A percentile compares a stretch with the other conserved stretches of the same genome.
phyloP scores from a whole-genome alignment of 1,140 invertebrate species.

The Zelostemma sp. region DNA sequence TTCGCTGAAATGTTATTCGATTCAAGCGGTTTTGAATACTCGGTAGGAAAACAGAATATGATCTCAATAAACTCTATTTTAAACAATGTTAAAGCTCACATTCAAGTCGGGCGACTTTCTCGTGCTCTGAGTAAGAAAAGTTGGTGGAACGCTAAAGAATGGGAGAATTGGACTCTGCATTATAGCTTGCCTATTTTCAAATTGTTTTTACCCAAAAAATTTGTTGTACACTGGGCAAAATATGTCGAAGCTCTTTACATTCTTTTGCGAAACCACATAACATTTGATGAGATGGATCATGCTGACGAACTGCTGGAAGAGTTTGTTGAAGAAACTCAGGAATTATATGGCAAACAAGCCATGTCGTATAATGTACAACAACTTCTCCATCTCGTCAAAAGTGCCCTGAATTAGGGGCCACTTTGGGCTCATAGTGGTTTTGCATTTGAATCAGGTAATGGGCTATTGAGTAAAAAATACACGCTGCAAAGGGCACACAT shows the following conservation, averaged over 20 bases:
- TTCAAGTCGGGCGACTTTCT: slow-evolving; percentile 19
- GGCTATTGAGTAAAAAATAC: slow-evolving; percentile 4
- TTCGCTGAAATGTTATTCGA: slow-evolving; percentile 12
- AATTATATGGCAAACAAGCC: background rate
- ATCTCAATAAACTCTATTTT: slow-evolving; percentile 11
- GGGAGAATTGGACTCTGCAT: slow-evolving; percentile 27
- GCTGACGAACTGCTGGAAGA: too few species aligned
- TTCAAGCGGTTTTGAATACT: background rate
- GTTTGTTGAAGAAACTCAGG: slow-evolving; percentile 8
- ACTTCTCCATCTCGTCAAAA: slow-evolving; percentile 1
- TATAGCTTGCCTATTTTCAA: slow-evolving; percentile 21
- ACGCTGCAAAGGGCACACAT: slow-evolving; percentile 8
- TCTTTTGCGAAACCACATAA: too few species aligned
- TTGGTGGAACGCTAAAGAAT: slow-evolving; percentile 24
- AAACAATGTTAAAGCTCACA: slow-evolving; percentile 9
- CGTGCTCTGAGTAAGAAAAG: slow-evolving; percentile 12
- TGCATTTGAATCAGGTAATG: slow-evolving; percentile 9
- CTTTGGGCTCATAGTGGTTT: slow-evolving; percentile 8
- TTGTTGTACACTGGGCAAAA: too few species aligned
- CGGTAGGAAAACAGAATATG: background rate
- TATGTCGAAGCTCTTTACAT: too few species aligned
- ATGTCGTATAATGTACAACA: slow-evolving; percentile 13
- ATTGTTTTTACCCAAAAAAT: too few species aligned
- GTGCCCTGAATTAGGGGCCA: slow-evolving; percentile 8
- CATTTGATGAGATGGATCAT: too few species aligned